Evolutionary conservation across 2,113 vertebrate species (phyloP).

Genomic region (Strigops habroptila): DNA sequence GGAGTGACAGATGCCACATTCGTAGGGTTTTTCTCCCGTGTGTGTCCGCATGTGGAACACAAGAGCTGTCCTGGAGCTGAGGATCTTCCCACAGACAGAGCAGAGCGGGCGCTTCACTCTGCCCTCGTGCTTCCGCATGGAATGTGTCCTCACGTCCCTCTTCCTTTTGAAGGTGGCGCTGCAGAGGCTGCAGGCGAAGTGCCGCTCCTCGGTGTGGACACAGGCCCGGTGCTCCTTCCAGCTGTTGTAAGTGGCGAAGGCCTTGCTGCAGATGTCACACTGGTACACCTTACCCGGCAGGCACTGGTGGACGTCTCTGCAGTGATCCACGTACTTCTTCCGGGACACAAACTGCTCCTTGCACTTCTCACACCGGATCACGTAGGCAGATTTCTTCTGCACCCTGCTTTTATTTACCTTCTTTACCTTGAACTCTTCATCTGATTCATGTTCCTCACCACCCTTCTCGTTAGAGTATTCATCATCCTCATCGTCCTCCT

Average conservation of each 20-base stretch:
- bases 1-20: conserved; percentile 53
- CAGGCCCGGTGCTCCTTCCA: conserved; percentile 66
- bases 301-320: conserved; percentile 50
- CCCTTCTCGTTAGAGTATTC: neutral
- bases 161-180: conserved; percentile 65
- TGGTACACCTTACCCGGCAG: conserved; percentile 59
- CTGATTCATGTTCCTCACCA: neutral
- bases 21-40: conserved; percentile 67
- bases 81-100: conserved; percentile 68
- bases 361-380: conserved; percentile 58
- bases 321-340: conserved; percentile 60
- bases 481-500: neutral
- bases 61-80: conserved; percentile 65
- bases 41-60: conserved; percentile 72
- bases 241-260: conserved; percentile 55
- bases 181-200: conserved; percentile 67
- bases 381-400: neutral
- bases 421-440: neutral
- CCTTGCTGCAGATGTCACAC: conserved; percentile 67
- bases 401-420: neutral
- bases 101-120: conserved; percentile 64
- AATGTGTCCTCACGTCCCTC: conserved; percentile 61
- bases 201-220: conserved; percentile 64
- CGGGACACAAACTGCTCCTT: conserved; percentile 45
- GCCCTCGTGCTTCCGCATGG: conserved; percentile 61